Percentiles rank a stretch among this genome's conserved stretches.
phyloP scores from a whole-genome alignment of 2,797 vertebrate genomes.

The Diplodus puntazzo region DNA sequence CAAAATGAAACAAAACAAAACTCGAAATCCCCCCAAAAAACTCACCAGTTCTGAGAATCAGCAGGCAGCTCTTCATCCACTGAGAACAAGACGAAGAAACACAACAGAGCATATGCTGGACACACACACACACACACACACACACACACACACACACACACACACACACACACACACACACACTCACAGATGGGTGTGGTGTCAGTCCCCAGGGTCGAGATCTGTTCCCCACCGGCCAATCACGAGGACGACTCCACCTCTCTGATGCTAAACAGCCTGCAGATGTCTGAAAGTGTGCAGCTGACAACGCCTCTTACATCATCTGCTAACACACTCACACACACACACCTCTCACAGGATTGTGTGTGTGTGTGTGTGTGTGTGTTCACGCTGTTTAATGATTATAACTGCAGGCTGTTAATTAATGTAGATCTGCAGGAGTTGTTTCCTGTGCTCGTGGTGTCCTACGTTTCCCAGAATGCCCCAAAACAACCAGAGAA shows the following conservation, averaged over 20 bases:
- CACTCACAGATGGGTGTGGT: conserved; percentile 68
- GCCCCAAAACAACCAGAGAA: not conserved
- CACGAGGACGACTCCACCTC: conserved; percentile 63
- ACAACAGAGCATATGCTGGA: conserved; percentile 38
- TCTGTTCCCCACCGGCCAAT: conserved; percentile 63
- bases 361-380: too few relatives aligned
- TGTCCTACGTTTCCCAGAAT: conserved; percentile 40
- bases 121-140: conserved; percentile 13
- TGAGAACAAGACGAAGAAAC: conserved; percentile 31
- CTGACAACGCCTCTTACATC: conserved; percentile 66
- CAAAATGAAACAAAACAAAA: not conserved
- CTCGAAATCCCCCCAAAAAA: not conserved
- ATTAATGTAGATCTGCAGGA: not conserved
- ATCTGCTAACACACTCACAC: conserved; percentile 35
- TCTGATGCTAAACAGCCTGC: conserved; percentile 66
- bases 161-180: conserved; percentile 39
- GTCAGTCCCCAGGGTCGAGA: conserved; percentile 66
- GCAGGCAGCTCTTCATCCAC: conserved; percentile 22
- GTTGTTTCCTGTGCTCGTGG: not conserved
- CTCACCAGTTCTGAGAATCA: conserved; percentile 58
- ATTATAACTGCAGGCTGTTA: not conserved
- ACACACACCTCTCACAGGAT: not conserved
- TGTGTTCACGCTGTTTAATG: not conserved
- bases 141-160: conserved; percentile 36
- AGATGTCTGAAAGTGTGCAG: conserved; percentile 66